Percentiles rank a stretch among this genome's conserved stretches.
Conservation (phyloP, 2,797 vertebrate genomes). For the Otolemur crassicaudatus region DNA sequence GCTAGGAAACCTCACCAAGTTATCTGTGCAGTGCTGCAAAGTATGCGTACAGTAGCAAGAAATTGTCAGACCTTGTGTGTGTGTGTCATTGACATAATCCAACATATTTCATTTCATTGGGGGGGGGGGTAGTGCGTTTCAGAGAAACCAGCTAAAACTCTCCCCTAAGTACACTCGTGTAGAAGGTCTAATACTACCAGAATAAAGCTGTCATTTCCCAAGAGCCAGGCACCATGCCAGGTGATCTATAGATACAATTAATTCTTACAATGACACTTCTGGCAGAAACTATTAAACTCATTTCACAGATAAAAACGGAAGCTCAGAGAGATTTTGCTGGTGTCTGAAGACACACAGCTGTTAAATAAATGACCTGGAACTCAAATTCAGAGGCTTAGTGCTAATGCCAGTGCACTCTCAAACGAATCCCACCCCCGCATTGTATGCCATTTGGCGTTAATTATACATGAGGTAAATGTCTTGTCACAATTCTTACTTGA, state of each 20-base stretch:
- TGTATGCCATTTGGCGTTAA: neutral
- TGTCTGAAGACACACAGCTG: neutral
- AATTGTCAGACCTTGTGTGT: no score
- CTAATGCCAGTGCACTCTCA: neutral
- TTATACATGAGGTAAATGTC: neutral
- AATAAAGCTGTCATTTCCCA: neutral
- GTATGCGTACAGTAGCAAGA: no score
- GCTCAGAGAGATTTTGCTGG: neutral
- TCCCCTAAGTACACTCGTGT: neutral
- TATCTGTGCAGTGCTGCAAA: no score
- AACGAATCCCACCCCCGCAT: neutral
- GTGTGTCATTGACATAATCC: neutral
- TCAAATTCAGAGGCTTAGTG: neutral
- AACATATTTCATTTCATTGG: neutral
- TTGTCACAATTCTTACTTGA: neutral
- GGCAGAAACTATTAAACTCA: neutral
- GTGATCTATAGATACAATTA: neutral
- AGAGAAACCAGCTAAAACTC: neutral
- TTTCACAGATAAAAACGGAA: conserved; percentile 22
- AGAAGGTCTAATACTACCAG: neutral
- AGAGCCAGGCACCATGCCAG: neutral
- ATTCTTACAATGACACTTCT: neutral
- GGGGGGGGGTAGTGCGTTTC: neutral
- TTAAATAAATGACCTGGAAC: neutral
- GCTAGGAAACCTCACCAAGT: no score